phyloP scores from a whole-genome alignment of 2,113 vertebrate genomes.

The Calyptommatus sinebrachiatus region DNA sequence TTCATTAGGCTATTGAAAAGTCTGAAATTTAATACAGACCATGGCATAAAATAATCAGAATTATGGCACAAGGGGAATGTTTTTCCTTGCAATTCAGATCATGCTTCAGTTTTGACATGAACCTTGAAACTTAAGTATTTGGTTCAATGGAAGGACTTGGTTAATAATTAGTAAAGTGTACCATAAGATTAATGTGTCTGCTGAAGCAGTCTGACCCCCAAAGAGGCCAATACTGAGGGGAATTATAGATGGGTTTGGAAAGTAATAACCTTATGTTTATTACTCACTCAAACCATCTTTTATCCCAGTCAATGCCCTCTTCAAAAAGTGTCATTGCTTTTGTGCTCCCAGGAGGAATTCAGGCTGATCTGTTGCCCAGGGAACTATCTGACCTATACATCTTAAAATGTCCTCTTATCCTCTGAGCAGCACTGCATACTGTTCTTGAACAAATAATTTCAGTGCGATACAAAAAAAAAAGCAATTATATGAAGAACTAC shows the following conservation, averaged over 20 bases:
- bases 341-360: background rate
- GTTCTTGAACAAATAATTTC: constrained; percentile 2
- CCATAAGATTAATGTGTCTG: constrained; percentile 54
- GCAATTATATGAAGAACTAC: background rate
- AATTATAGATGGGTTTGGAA: constrained; percentile 51
- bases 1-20: constrained; percentile 46
- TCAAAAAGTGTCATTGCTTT: constrained; percentile 38
- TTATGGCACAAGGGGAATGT: background rate
- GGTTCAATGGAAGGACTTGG: constrained; percentile 49
- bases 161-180: constrained; percentile 60
- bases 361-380: constrained; percentile 4
- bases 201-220: constrained; percentile 46
- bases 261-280: constrained; percentile 47
- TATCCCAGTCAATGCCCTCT: constrained; percentile 28
- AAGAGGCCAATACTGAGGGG: constrained; percentile 42
- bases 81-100: constrained; percentile 19
- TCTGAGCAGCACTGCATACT: background rate
- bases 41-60: constrained; percentile 31
- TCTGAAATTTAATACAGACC: constrained; percentile 46
- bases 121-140: constrained; percentile 47
- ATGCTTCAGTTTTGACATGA: constrained; percentile 46
- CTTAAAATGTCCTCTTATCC: constrained; percentile 1
- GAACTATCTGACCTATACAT: constrained; percentile 19
- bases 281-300: constrained; percentile 45
- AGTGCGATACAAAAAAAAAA: background rate